phyloP scores from a whole-genome alignment of 2,113 vertebrate genomes.

The Callipepla californica region DNA sequence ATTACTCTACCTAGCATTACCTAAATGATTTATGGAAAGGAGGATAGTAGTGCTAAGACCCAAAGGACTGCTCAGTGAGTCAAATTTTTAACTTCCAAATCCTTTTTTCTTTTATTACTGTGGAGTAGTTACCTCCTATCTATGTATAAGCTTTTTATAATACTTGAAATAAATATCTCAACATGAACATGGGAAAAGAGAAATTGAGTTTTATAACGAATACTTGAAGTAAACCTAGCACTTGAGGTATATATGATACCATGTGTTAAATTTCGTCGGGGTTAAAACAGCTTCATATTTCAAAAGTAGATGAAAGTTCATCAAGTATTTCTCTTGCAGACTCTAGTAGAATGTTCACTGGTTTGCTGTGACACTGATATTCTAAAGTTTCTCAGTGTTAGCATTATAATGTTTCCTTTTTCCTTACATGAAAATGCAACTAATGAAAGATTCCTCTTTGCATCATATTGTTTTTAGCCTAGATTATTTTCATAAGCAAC shows the following conservation, averaged over 20 bases:
- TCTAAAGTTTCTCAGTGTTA: not conserved
- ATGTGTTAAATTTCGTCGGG: not conserved
- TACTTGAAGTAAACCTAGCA: not conserved
- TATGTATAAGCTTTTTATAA: not conserved
- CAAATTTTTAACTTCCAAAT: not conserved
- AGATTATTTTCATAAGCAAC: not conserved
- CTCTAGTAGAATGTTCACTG: not conserved
- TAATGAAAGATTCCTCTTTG: not conserved
- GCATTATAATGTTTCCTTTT: not conserved
- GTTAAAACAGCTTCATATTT: not conserved
- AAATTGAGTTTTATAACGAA: not conserved
- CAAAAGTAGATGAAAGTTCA: not conserved
- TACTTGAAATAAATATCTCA: not conserved
- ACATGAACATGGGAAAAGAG: not conserved
- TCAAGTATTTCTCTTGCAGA: not conserved
- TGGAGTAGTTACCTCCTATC: not conserved
- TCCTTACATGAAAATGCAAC: not conserved
- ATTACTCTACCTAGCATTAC: too few species aligned
- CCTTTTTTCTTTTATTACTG: not conserved
- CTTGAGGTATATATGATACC: not conserved
- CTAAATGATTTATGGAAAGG: not conserved
- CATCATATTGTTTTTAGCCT: accelerated
- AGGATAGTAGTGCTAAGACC: not conserved
- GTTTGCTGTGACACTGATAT: not conserved
- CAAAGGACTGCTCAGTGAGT: not conserved